Evolutionary conservation across 2,797 vertebrate genomes (phyloP).

Genomic region (Emydoidea blandingii): DNA sequence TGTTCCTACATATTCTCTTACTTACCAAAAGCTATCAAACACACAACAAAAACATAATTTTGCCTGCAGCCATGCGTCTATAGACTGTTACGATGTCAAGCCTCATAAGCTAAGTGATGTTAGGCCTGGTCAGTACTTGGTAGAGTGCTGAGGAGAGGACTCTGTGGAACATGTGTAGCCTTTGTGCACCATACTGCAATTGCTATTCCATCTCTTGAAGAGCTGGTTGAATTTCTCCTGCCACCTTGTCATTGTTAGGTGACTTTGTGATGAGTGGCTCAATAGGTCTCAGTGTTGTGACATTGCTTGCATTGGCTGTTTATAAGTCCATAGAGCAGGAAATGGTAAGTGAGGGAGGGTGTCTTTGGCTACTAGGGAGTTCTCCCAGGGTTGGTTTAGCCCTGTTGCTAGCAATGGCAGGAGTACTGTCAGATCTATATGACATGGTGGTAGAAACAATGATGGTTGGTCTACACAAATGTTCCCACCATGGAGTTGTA

Average conservation of each 20-base stretch:
- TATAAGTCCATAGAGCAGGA: slow-evolving; percentile 3
- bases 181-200: neutral
- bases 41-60: neutral
- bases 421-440: neutral
- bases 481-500: neutral
- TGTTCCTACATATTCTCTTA: neutral
- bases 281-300: neutral
- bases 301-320: neutral
- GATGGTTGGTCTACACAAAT: neutral
- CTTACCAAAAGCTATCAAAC: neutral
- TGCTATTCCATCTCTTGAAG: neutral
- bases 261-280: neutral
- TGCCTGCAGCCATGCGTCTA: neutral
- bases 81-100: neutral
- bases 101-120: neutral
- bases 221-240: neutral
- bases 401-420: neutral
- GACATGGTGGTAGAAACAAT: neutral
- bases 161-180: neutral
- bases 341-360: neutral
- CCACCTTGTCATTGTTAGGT: neutral
- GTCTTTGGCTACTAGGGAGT: neutral
- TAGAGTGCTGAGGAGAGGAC: neutral
- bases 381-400: neutral
- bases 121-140: neutral